phyloP scores from a whole-genome alignment of 2,888 invertebrate genomes.

The Ramazzottius varieornatus region DNA sequence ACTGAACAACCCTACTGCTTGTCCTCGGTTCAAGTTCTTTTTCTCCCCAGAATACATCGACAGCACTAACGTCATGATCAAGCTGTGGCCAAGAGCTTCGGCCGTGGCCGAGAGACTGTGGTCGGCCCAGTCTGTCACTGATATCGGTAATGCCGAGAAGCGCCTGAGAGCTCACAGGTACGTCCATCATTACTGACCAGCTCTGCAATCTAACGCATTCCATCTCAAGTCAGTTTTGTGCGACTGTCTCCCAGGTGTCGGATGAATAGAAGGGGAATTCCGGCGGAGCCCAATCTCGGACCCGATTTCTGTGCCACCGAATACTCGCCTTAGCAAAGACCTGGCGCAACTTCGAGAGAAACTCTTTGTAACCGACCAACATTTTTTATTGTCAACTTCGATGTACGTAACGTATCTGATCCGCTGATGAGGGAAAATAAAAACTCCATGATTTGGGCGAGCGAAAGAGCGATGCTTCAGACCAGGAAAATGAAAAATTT shows the following conservation, averaged over 20 bases:
- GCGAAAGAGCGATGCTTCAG: too few relatives aligned
- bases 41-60: constrained; percentile 41
- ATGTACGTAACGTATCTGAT: too few relatives aligned
- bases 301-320: constrained; percentile 33
- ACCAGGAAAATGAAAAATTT: too few relatives aligned
- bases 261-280: constrained; percentile 38
- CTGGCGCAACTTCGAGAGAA: neutral
- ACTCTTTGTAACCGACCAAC: too few relatives aligned
- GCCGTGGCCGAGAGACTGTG: constrained; percentile 64
- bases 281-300: constrained; percentile 40
- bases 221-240: neutral
- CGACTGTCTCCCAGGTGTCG: constrained; percentile 30
- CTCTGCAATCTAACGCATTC: too few relatives aligned
- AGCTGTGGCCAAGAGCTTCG: constrained; percentile 56
- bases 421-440: too few relatives aligned
- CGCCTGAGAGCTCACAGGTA: neutral
- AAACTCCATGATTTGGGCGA: too few relatives aligned
- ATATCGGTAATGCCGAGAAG: constrained; percentile 9
- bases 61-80: constrained; percentile 31
- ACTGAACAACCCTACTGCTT: too few relatives aligned
- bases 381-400: too few relatives aligned
- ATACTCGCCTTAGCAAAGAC: neutral
- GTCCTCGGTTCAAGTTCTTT: neutral
- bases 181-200: too few relatives aligned
- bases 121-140: constrained; percentile 18